phyloP scores from a whole-genome alignment of 2,113 vertebrate genomes.

The Mormoops blainvillei region DNA sequence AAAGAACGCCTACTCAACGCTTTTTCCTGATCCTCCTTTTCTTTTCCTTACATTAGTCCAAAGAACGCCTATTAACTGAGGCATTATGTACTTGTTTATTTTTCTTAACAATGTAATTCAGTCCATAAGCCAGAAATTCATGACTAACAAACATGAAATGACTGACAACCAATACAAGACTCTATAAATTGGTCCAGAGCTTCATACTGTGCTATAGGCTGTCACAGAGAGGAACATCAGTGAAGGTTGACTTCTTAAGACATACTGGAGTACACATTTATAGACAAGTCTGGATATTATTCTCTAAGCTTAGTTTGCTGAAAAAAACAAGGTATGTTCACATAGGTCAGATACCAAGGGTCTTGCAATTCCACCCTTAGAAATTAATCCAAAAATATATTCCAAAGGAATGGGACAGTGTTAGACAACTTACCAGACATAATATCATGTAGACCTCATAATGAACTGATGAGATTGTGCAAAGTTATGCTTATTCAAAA shows the following conservation, averaged over 20 bases:
- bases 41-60: neutral
- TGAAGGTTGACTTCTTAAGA: neutral
- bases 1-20: neutral
- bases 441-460: neutral
- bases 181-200: neutral
- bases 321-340: neutral
- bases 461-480: neutral
- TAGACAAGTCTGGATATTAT: neutral
- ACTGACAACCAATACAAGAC: neutral
- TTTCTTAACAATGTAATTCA: neutral
- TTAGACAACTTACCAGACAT: neutral
- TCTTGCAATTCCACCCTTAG: neutral
- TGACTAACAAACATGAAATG: neutral
- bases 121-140: neutral
- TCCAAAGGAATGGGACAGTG: neutral
- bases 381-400: neutral
- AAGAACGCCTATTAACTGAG: neutral
- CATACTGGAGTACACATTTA: neutral
- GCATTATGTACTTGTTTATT: neutral
- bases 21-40: neutral
- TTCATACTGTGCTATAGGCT: neutral
- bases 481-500: neutral
- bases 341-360: neutral
- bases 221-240: neutral
- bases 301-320: neutral